Base-by-base conservation (phyloP, 2,797 vertebrate species). In the Coregonus suidteri region DNA sequence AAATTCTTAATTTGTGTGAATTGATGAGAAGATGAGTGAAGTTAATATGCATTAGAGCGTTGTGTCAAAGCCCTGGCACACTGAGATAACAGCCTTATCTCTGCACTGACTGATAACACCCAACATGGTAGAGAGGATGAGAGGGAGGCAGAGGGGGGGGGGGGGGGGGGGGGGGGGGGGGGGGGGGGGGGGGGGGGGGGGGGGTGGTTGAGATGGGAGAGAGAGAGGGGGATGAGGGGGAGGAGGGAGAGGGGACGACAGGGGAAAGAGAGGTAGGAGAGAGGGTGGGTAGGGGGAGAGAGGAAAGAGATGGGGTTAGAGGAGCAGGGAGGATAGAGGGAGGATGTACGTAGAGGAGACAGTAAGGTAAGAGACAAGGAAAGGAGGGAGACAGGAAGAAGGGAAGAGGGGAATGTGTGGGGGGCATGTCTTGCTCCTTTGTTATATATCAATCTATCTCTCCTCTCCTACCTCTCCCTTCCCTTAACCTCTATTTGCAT, bases 31-130 rank as follows among this genome's bases (percentile, higher is more conserved):
- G 89, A 90, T 90, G 88, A 91, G 90, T 93, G 91, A 90, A 88
- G 91, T 94, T 94, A 94, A 94, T 94, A 94, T 94, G 94, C 93
- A 93, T 93, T 93, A 94, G 92, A 93, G 90, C 90, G 89, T 90
- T 85, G 88, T 92, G 92, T 92, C 90, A 93, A 91, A 89, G 41
- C 91, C 89, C 93, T 94, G 94, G 91, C 92, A 93, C 82, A 77
- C 86, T 73, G 86, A 92, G 94, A 94, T 94, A 94, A 89, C 78
- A 71, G 89, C 92, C 93, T 94, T 92, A 94, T 94, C 93, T 91
- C 41, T 74, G 83, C 90, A 84, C 89, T 83, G 87, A 89, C 93
- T 92, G 93, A 94, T 94, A 94, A 94, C 87, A 90, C 85, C 88
- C 91, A 92, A 93, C 91, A 92, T 86, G 88, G 80, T 76, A 53